These are phyloP conservation scores for Rhorus exstirpatorius DNA, from an alignment of 2,888 invertebrate genomes.

Conservation along the genomic window DNA sequence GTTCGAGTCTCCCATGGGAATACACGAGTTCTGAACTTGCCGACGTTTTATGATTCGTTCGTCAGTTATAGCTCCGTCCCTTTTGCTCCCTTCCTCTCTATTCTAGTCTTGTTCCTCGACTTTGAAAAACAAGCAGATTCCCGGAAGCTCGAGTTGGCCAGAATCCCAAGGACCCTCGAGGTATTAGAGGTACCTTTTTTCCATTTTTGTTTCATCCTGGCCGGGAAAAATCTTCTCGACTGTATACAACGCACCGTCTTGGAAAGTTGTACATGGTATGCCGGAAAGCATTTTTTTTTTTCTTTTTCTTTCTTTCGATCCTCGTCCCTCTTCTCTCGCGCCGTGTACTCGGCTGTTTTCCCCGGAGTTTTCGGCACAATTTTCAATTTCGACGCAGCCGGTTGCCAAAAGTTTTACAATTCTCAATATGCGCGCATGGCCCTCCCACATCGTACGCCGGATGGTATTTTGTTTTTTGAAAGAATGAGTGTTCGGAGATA, in stretches of 20 bases:
- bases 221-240: conserved; percentile 22
- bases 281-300: conserved; percentile 8
- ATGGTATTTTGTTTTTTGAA: conserved; percentile 27
- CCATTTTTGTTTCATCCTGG: conserved; percentile 12
- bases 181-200: conserved; percentile 45
- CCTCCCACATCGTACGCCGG: conserved; percentile 17
- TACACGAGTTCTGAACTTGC: conserved; percentile 42
- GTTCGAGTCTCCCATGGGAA: conserved; percentile 56
- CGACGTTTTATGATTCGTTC: conserved; percentile 62
- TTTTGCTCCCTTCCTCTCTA: conserved; percentile 19
- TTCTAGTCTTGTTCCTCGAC: conserved; percentile 72
- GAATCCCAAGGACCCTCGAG: conserved; percentile 35
- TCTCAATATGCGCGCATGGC: conserved; percentile 36
- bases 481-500: conserved; percentile 31
- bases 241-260: conserved; percentile 8
- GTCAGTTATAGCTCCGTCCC: conserved; percentile 25
- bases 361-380: conserved; percentile 11
- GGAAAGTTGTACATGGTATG: not conserved
- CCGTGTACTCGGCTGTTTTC: conserved; percentile 39
- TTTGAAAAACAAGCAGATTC: conserved; percentile 76
- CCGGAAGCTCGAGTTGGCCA: conserved; percentile 67
- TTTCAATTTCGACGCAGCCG: conserved; percentile 13
- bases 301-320: conserved; percentile 10
- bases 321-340: not conserved
- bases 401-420: conserved; percentile 57